A percentile compares a stretch with the other conserved stretches of the same genome.
Evolutionary conservation across 2,888 invertebrate species (phyloP).

Genomic region (Rhyacophila evoluta): DNA sequence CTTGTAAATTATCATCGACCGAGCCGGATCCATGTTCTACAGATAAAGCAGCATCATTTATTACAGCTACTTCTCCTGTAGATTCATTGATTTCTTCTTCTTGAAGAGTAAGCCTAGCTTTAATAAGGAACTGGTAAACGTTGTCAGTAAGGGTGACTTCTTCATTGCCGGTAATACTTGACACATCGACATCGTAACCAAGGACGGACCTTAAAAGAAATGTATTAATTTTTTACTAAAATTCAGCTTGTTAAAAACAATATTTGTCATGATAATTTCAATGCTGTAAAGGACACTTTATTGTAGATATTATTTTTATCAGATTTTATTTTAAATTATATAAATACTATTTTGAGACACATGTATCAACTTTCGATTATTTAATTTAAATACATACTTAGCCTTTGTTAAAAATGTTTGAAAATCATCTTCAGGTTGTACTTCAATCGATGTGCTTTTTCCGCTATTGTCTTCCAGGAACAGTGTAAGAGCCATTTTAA

Average conservation of each 20-base stretch:
- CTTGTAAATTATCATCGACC: background rate
- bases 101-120: slow-evolving; percentile 58
- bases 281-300: no score
- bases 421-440: slow-evolving; percentile 64
- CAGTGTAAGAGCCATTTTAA: slow-evolving; percentile 56
- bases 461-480: slow-evolving; percentile 64
- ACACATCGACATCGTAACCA: slow-evolving; percentile 65
- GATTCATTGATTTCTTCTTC: background rate
- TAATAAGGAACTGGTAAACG: slow-evolving; percentile 63
- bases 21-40: background rate
- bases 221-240: no score
- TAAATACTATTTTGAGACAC: no score
- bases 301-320: no score
- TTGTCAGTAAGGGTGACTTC: slow-evolving; percentile 64
- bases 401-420: slow-evolving; percentile 64
- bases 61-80: background rate
- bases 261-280: no score
- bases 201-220: slow-evolving; percentile 59
- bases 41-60: background rate
- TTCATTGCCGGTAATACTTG: slow-evolving; percentile 63
- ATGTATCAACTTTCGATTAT: no score
- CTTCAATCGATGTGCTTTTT: slow-evolving; percentile 62
- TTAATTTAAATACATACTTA: slow-evolving; percentile 58
- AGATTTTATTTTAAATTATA: no score
- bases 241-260: no score